Conservation (phyloP, 1,140 invertebrate genomes). For the Homalodisca vitripennis region DNA sequence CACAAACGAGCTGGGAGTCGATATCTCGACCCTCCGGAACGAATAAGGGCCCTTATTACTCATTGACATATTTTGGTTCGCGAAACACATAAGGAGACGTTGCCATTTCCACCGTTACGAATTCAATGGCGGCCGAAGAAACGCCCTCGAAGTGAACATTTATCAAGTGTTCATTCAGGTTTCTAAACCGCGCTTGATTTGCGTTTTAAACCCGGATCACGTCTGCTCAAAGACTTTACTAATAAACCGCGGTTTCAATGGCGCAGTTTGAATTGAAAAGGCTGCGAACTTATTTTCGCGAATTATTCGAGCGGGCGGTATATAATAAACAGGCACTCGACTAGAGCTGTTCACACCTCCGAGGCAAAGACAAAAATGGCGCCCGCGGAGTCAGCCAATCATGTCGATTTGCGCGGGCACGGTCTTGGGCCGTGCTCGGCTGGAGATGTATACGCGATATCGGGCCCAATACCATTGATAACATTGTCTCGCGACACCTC, state of each 20-base stretch:
- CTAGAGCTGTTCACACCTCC: neutral
- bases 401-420: neutral
- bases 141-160: neutral
- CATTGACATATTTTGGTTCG: slow-evolving; percentile 2
- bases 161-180: slow-evolving; percentile 6
- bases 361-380: slow-evolving; percentile 11
- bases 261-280: slow-evolving; percentile 8
- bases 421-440: neutral
- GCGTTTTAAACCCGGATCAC: neutral
- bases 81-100: neutral
- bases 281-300: neutral
- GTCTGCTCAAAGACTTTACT: slow-evolving; percentile 11
- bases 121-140: neutral
- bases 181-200: slow-evolving; percentile 9
- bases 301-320: slow-evolving; percentile 3
- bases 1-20: too few species aligned
- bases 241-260: neutral
- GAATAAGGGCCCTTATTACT: neutral
- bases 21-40: too few species aligned
- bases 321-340: slow-evolving; percentile 8
- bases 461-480: neutral
- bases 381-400: slow-evolving; percentile 3
- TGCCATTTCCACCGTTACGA: neutral
- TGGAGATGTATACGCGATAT: too few species aligned
- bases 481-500: slow-evolving; percentile 1